phyloP scores from a whole-genome alignment of 2,797 vertebrate species.

The Gobio occitaniae region DNA sequence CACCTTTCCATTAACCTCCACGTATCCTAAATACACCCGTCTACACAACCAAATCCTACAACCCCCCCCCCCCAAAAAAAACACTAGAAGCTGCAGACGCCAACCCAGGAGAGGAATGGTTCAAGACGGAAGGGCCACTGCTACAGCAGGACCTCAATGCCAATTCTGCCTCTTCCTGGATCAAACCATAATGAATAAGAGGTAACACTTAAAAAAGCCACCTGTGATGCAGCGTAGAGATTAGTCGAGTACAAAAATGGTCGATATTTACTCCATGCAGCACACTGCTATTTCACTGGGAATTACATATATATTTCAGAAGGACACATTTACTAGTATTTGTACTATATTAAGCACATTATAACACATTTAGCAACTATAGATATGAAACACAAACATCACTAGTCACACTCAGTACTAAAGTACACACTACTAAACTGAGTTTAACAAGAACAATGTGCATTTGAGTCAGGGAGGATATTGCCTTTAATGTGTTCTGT shows the following conservation, averaged over 20 bases:
- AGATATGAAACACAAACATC: slow-evolving; percentile 2
- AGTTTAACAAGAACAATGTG: not conserved
- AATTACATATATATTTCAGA: not conserved
- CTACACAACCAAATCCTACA: slow-evolving; percentile 47
- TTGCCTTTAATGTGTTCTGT: not conserved
- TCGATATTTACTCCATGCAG: not conserved
- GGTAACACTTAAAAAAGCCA: slow-evolving; percentile 61
- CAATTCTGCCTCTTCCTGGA: slow-evolving; percentile 82
- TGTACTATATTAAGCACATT: slow-evolving; percentile 1
- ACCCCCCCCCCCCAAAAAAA: slow-evolving; percentile 34
- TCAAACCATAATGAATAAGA: slow-evolving; percentile 78
- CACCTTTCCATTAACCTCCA: slow-evolving; percentile 39
- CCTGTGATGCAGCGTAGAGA: not conserved
- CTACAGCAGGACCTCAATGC: slow-evolving; percentile 83
- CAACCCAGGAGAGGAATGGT: slow-evolving; percentile 79
- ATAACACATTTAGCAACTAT: not conserved
- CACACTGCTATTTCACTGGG: not conserved
- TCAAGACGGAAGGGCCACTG: slow-evolving; percentile 77
- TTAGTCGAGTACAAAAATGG: not conserved
- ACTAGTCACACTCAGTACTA: not conserved
- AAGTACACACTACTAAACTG: not conserved
- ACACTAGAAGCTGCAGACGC: slow-evolving; percentile 71
- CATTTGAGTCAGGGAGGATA: slow-evolving; percentile 25
- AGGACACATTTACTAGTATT: not conserved
- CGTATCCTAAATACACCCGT: slow-evolving; percentile 31